These are phyloP conservation scores for Cosmopolites sordidus DNA, from an alignment of 2,888 invertebrate species.

Conservation along the genomic window DNA sequence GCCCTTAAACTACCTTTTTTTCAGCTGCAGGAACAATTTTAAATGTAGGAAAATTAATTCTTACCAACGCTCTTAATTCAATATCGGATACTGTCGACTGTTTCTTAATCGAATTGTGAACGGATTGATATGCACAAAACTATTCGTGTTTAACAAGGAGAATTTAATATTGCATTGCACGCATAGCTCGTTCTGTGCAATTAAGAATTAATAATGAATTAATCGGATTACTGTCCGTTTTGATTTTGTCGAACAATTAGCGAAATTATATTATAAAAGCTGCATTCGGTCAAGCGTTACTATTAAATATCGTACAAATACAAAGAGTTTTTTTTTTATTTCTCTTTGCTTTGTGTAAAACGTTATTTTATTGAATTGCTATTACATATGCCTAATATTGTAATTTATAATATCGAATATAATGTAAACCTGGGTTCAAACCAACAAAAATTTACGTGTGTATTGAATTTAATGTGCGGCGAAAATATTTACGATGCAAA, in stretches of 20 bases:
- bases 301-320: neutral
- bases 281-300: neutral
- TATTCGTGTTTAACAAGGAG: slow-evolving; percentile 19
- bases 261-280: slow-evolving; percentile 21
- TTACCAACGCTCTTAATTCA: too few species aligned
- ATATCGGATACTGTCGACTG: too few species aligned
- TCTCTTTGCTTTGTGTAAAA: too few species aligned
- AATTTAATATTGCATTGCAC: slow-evolving; percentile 21
- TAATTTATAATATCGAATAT: too few species aligned
- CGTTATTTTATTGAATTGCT: too few species aligned
- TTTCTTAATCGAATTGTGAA: neutral
- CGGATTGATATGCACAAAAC: slow-evolving; percentile 13
- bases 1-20: neutral
- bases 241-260: slow-evolving; percentile 25
- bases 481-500: too few species aligned
- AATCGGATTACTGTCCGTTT: slow-evolving; percentile 24
- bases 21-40: neutral
- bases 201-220: slow-evolving; percentile 25
- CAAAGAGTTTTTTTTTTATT: too few species aligned
- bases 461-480: too few species aligned
- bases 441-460: too few species aligned
- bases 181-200: slow-evolving; percentile 4
- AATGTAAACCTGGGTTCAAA: too few species aligned
- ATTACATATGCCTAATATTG: too few species aligned
- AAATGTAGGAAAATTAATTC: neutral